Evolutionary conservation across 2,113 vertebrate genomes (phyloP), one percentile per base, ranked within the genome.

Genomic region (Peromyscus polionotus): DNA sequence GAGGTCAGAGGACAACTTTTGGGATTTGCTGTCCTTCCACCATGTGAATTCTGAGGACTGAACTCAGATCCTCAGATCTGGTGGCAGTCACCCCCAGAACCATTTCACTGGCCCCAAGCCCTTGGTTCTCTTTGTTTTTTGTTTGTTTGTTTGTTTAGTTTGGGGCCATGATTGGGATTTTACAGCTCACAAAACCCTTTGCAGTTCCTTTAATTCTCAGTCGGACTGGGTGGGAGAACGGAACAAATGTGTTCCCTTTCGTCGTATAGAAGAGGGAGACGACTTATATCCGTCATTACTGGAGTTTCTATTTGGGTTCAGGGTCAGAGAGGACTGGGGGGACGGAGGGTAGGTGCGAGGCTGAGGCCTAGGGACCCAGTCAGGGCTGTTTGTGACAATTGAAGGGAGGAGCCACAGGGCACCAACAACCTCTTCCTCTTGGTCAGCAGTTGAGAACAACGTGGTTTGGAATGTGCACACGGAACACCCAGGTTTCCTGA

Each of bases 401-500:
- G 10, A 22, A 17, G 0, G 4, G 45, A 17, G 22, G 14, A 36
- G 10, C 83, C 26, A 16, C 7, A 9, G 0, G 83, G 31, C 16
- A 9, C 83, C 7, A 0, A 16, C 7, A 51, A 5, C 19, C 45
- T 8, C 63, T 72, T 19, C 22, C 1, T 73, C 39, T 7, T 7
- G 48, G 73, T 5, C 59, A 0, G 2, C 17, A 26, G 63, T 77
- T 48, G 14, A 61, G 59, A 20, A 9, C 36, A 54, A 2, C 3
- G 0, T 2, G 1, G 31, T 36, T 85, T 24, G 5, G 51, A 45
- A 11, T 0, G n/a, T 3, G 45, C 5, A 1, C 1, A 5, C 31
- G 0, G 33, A 70, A 9, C 1, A 0, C 1, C 3, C 9, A 0
- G 0, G 16, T 42, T n/a, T 13, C 28, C 33, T 39, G 79, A 54